Evolutionary conservation across 2,797 vertebrate species (phyloP).

Genomic region (Tiaroga cobitis): DNA sequence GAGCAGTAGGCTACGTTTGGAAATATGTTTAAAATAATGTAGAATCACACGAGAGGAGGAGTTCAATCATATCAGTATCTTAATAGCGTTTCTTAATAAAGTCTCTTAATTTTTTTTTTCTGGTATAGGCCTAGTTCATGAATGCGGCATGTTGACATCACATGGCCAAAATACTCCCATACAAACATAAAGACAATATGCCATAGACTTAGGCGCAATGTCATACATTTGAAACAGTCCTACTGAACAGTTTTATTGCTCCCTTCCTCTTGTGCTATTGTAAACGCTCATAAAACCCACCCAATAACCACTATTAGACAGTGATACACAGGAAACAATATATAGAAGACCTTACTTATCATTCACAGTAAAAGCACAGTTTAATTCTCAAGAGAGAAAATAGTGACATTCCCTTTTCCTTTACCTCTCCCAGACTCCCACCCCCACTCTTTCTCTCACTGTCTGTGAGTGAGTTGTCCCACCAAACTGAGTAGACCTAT

Average conservation of each 20-base stretch:
- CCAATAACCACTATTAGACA: conserved; percentile 45
- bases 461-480: conserved; percentile 23
- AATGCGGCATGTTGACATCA: background rate
- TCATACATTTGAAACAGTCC: background rate
- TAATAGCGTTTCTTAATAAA: background rate
- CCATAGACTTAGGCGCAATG: background rate
- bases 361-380: conserved; percentile 9
- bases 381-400: background rate
- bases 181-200: background rate
- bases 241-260: conserved; percentile 43
- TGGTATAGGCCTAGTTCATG: background rate
- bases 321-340: conserved; percentile 53
- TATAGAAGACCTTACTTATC: conserved; percentile 25
- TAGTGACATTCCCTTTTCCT: background rate
- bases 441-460: conserved; percentile 14
- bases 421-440: background rate
- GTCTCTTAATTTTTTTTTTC: background rate
- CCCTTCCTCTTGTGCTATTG: conserved; percentile 39
- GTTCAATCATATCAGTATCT: too few species aligned
- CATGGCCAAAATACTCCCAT: background rate
- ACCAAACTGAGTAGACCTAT: conserved; percentile 4
- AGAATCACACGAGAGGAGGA: background rate
- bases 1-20: background rate
- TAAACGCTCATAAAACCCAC: conserved; percentile 50
- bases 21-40: background rate